Base-by-base conservation (phyloP, 2,888 invertebrate genomes). In the Aelia acuminata region DNA sequence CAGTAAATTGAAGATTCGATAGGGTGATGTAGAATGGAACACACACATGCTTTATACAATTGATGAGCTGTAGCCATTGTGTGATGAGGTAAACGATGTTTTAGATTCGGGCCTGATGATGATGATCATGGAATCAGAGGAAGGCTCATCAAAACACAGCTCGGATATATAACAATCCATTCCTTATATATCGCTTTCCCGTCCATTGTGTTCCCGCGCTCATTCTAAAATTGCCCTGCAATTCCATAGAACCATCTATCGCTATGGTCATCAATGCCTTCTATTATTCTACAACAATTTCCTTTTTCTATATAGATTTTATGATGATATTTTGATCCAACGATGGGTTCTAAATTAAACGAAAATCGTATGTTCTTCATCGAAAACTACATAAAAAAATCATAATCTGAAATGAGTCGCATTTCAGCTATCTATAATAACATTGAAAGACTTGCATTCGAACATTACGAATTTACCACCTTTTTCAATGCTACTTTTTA, bases 51-150 rank as follows among this genome's bases (percentile, higher is more conserved):
- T 75, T 75, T 20, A 75, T 75, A 35, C 80, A 22, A 80, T 47
- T 80, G 80, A 80, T 80, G 80, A 7, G 35, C 80, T 47, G 39
- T 43, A n/a, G n/a, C 43, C 43, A 80, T 80, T 80, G 80, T 80
- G 80, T 80, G 80, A 80, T 80, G 80, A 80, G 80, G 43, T 11
- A 47, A 80, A 80, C 80, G 80, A 80, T 80, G 80, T 43, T 80
- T 80, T 47, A 80, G 80, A 80, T 80, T 80, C 80, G 80, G 80
- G 11, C 7, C 4, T 80, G 80, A 80, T 80, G 80, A 80, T 80
- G 43, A 80, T 80, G 43, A 22, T n/a, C n/a, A 80, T 43, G 43
- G 43, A 47, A 47, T 80, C 31, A 43, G 4, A 80, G 80, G 43
- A 80, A 80, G 80, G 43, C 80, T 80, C 80, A 80, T 80, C 39